Evolutionary conservation across 2,113 vertebrate genomes (phyloP).

Genomic region (Oophaga pumilio): DNA sequence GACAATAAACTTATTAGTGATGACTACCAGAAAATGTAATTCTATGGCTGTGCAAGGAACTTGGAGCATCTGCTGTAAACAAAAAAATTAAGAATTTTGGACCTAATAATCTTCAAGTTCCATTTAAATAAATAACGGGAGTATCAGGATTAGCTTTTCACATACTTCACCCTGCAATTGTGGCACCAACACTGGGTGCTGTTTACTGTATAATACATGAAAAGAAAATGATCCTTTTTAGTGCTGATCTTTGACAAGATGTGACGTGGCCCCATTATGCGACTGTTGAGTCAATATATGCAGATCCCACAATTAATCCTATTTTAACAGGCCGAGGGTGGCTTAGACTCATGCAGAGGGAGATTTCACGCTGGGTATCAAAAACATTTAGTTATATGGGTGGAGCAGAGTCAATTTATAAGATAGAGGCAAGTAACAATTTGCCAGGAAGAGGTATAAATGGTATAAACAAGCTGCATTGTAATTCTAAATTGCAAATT

Average conservation of each 20-base stretch:
- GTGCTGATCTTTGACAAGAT: not conserved
- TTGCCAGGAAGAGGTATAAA: not conserved
- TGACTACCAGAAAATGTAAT: too few species aligned
- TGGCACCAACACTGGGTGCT: not conserved
- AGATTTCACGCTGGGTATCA: conserved; percentile 16
- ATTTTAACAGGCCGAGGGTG: not conserved
- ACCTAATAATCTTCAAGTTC: not conserved
- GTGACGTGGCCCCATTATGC: not conserved
- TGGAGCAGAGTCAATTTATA: not conserved
- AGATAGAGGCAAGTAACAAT: not conserved
- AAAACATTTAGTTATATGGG: not conserved
- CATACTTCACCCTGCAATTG: not conserved
- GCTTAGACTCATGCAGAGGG: not conserved
- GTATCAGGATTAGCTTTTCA: not conserved
- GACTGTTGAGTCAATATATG: conserved; percentile 9
- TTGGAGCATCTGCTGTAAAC: too few species aligned
- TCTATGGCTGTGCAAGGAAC: too few species aligned
- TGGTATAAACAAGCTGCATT: not conserved
- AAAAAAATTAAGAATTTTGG: not conserved
- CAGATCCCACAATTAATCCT: conserved; percentile 32
- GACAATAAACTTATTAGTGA: too few species aligned
- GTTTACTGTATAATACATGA: not conserved
- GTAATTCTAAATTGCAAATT: not conserved
- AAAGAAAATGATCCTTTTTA: conserved; percentile 26
- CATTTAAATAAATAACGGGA: not conserved